Evolutionary conservation across 2,888 invertebrate genomes (phyloP), one percentile per base, ranked within the genome.

Genomic region (Pandemis cinnamomeana): DNA sequence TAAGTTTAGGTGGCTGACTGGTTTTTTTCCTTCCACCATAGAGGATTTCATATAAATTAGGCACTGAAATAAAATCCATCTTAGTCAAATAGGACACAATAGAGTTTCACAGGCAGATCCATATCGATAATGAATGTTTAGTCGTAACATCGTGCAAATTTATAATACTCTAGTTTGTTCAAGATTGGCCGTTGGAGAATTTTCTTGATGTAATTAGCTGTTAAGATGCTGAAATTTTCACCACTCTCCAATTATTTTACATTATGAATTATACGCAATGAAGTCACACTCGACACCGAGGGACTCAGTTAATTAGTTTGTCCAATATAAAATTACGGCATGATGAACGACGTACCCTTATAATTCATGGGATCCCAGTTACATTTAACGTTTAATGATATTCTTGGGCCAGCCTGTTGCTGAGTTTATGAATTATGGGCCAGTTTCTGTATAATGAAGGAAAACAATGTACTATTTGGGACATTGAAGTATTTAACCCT

Each of bases 371-470:
- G 63, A 20, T 53, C 63, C 58, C 27, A 13, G 68, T 72, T 58
- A 72, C 64, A 70, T 51, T 70, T 73, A 73, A 55, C 64, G 64
- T 15, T 53, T 60, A 51, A 42, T 70, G 64, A 73, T 70, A 61
- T 64, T 66, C 51, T 41, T 10, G 67, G 55, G 46, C 15, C 51
- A 58, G 58, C 36, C 64, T 51, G 68, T 42, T 68, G 58, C 58
- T 20, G 68, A 63, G 64, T 36, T 48, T n/a, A 64, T 46, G 13
- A 64, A n/a, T 64, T 64, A 64, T 48, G 7, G n/a, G 27, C 11
- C 64, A 48, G 48, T 7, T 48, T 11, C 10, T 42, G 44, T 15
- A 10, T 15, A 41, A 46, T 46, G 48, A 46, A 64, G 48, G 46
- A 64, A 64, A 53, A 27, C 64, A 36, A 46, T 46, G 36, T n/a